Evolutionary conservation across 2,888 invertebrate genomes (phyloP).

Genomic region (Adelphocoris suturalis): DNA sequence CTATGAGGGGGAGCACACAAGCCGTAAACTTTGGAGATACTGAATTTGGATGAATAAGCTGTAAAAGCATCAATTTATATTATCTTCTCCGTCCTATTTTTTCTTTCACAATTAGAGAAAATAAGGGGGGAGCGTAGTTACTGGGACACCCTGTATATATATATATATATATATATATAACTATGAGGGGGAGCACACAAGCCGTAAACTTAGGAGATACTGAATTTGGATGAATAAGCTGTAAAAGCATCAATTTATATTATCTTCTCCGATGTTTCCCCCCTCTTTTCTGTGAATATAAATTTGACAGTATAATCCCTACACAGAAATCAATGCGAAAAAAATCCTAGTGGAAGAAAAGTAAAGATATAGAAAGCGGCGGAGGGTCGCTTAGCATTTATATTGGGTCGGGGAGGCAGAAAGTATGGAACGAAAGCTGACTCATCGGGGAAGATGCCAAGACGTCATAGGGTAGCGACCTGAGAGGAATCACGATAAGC

Average conservation of each 20-base stretch:
- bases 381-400: constrained; percentile 36
- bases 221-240: too few relatives aligned
- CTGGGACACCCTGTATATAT: too few relatives aligned
- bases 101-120: too few relatives aligned
- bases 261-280: not conserved
- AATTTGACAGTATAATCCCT: constrained; percentile 26
- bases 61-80: not conserved
- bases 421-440: constrained; percentile 28
- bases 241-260: not conserved
- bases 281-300: not conserved
- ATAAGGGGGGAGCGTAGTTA: too few relatives aligned
- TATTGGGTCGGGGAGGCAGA: not conserved
- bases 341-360: not conserved
- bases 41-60: too few relatives aligned
- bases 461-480: constrained; percentile 27
- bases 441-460: constrained; percentile 30
- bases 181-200: too few relatives aligned
- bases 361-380: constrained; percentile 32
- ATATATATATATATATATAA: too few relatives aligned
- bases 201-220: too few relatives aligned
- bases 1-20: too few relatives aligned
- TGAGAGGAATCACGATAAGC: not conserved
- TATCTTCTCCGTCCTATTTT: not conserved
- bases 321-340: not conserved
- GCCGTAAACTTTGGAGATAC: too few relatives aligned